A percentile compares a stretch with the other conserved stretches of the same genome.
phyloP scores from a whole-genome alignment of 2,797 vertebrate genomes.

The Crax fasciolata region DNA sequence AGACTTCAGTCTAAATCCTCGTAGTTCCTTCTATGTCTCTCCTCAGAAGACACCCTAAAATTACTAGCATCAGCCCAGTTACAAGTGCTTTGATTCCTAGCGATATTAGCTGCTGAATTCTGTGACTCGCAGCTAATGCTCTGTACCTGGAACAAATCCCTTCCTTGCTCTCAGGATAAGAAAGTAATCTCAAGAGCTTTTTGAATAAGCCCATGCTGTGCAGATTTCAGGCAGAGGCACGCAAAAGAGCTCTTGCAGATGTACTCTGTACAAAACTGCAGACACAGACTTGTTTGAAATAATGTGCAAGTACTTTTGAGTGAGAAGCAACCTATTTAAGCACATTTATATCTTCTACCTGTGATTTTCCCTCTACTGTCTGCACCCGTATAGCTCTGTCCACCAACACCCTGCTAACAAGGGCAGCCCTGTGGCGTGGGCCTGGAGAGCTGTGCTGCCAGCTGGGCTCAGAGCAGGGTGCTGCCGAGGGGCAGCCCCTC shows the following conservation, averaged over 20 bases:
- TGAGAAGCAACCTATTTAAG: slow-evolving; percentile 2
- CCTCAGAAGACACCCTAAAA: slow-evolving; percentile 7
- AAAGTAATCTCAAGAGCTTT: slow-evolving; percentile 21
- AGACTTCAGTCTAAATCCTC: neutral
- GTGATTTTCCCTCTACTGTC: neutral
- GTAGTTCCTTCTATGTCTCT: neutral
- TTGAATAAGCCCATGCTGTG: neutral
- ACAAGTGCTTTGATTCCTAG: neutral
- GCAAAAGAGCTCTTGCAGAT: neutral
- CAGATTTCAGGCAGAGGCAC: neutral
- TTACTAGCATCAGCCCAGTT: neutral
- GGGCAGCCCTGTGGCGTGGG: neutral
- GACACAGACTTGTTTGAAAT: neutral
- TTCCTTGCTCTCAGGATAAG: slow-evolving; percentile 17
- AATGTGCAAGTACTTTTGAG: neutral
- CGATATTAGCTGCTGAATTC: neutral
- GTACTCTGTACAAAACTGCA: neutral
- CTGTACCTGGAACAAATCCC: neutral
- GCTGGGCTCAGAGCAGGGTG: no score
- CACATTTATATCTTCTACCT: neutral
- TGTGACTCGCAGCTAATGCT: slow-evolving; percentile 11
- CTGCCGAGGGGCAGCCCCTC: no score
- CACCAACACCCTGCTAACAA: neutral
- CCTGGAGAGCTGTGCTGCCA: no score
- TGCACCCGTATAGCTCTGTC: neutral